Evolutionary conservation across 2,888 invertebrate species (phyloP).

Genomic region (Oscheius sp.): DNA sequence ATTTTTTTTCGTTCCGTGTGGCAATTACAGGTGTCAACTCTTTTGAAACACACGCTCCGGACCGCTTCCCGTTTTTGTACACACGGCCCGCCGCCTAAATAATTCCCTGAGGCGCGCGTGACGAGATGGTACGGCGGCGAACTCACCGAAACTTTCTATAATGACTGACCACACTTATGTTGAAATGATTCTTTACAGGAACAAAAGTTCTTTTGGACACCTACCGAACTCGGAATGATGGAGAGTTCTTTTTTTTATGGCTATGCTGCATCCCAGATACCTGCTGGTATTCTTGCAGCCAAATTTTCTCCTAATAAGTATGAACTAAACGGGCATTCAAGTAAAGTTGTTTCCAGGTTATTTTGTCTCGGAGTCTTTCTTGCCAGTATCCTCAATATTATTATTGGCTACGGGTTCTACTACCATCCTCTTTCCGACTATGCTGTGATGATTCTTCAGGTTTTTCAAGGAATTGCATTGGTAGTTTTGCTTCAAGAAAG

Average conservation of each 20-base stretch:
- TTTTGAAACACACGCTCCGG: too few species aligned
- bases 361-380: slow-evolving; percentile 93
- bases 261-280: slow-evolving; percentile 95
- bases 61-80: too few species aligned
- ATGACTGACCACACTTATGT: too few species aligned
- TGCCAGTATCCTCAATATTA: slow-evolving; percentile 90
- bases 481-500: slow-evolving; percentile 32
- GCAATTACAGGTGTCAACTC: too few species aligned
- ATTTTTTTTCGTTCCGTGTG: too few species aligned
- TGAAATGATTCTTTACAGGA: slow-evolving; percentile 38
- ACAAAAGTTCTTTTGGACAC: slow-evolving; percentile 63
- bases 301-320: slow-evolving; percentile 91
- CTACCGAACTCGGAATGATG: slow-evolving; percentile 80
- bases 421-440: slow-evolving; percentile 81
- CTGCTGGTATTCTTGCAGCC: slow-evolving; percentile 95
- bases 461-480: slow-evolving; percentile 90
- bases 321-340: slow-evolving; percentile 32
- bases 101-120: too few species aligned
- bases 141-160: too few species aligned
- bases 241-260: slow-evolving; percentile 99
- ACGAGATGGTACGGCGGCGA: too few species aligned
- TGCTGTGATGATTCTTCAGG: slow-evolving; percentile 87
- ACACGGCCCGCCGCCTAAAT: too few species aligned
- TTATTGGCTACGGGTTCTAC: slow-evolving; percentile 85
- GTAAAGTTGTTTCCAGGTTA: slow-evolving; percentile 78